Base-by-base conservation (phyloP, 2,113 vertebrate genomes). In the Muntiacus reevesi region DNA sequence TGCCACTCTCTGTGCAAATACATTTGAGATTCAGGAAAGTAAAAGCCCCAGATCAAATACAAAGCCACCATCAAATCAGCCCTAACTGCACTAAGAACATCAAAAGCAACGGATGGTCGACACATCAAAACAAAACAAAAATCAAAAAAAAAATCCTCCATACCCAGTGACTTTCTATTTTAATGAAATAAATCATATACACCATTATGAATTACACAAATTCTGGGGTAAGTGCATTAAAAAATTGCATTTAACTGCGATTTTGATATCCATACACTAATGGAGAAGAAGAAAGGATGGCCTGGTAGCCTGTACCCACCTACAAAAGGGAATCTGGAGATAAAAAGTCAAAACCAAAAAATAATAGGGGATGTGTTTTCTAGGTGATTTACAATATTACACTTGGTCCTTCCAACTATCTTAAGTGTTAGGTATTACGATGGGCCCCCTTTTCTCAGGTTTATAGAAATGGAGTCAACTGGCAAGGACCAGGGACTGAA, bases 1-100 rank as follows among this genome's bases (percentile, higher is more conserved):
- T n/a, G 36, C 89, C 83, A 89, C 33, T 89, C 6, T 96, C 64
- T 92, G 13, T 79, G 21, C 17, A 94, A 96, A 95, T 57, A 74
- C 74, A 28, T 88, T n/a, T 88, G 64, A 96, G 57, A 86, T 92
- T 88, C 67, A 93, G 71, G 83, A 82, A 87, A 95, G 40, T 52
- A 43, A 94, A 83, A 89, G 14, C 30, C 47, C 57, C 45, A 52
- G 85, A 55, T 95, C 83, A 89, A 91, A 92, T 40, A 86, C 2
- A 83, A 89, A 33, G 5, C 1, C 2, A 45, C 30, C 21, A 30
- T 62, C 81, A 82, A 92, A 40, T 33, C 62, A 45, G 17, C 76
- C 43, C 3, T 40, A 78, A 91, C 76, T 28, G 21, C 28, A 57
- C 40, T n/a, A 57, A 74, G 54, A 54, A 89, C 57, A 88, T 89